Percentiles rank a stretch among this genome's conserved stretches.
Evolutionary conservation across 2,888 invertebrate genomes (phyloP).

Genomic region (Epiblema foenella): DNA sequence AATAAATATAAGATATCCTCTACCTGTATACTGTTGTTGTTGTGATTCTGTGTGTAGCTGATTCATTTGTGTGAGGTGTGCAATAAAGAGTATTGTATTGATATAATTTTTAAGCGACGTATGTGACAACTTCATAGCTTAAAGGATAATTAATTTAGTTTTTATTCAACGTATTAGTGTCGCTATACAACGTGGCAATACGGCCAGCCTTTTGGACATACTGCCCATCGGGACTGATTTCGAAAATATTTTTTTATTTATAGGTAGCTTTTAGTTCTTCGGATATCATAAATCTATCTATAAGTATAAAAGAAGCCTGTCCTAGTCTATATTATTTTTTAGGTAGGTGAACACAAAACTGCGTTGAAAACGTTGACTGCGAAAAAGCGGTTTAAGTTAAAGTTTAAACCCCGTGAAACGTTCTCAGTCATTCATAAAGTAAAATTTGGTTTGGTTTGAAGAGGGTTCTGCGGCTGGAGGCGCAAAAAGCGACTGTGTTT

Average conservation of each 20-base stretch:
- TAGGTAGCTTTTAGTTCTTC: too few species aligned
- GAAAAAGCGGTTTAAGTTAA: slow-evolving; percentile 40
- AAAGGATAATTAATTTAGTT: background rate
- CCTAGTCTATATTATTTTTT: background rate
- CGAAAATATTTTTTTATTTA: too few species aligned
- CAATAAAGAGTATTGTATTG: too few species aligned
- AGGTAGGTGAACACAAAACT: slow-evolving; percentile 11
- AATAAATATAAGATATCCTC: too few species aligned
- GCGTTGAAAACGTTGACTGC: slow-evolving; percentile 35
- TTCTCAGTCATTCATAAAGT: slow-evolving; percentile 38
- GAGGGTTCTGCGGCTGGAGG: slow-evolving; percentile 29
- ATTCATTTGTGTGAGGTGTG: too few species aligned
- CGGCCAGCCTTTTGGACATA: too few species aligned
- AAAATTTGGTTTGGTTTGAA: slow-evolving; percentile 39
- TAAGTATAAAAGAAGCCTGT: background rate
- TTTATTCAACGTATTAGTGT: too few species aligned
- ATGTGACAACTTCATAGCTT: background rate
- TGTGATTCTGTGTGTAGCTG: too few species aligned
- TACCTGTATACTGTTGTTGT: too few species aligned
- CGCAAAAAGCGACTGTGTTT: slow-evolving; percentile 34
- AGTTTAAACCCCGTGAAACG: slow-evolving; percentile 33
- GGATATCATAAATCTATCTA: too few species aligned
- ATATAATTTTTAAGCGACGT: background rate
- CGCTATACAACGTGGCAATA: too few species aligned
- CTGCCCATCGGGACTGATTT: too few species aligned